Base-by-base conservation (phyloP, 2,888 invertebrate species). In the Sinopyrophorus schimmeli region DNA sequence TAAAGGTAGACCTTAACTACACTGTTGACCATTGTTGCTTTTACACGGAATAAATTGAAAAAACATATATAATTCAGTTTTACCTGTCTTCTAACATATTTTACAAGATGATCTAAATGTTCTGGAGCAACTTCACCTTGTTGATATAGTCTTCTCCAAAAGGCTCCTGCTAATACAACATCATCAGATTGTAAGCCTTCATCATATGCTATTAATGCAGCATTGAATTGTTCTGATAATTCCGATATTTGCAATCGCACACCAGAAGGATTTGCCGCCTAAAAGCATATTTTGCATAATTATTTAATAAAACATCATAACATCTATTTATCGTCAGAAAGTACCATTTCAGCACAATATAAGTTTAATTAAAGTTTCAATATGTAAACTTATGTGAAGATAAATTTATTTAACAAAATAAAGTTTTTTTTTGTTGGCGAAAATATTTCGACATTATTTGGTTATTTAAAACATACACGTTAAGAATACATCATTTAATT, bases 111-210 rank as follows among this genome's bases (percentile, higher is more conserved):
- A 63, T 90, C 91, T 48, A 94, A 63, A 48, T 81, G 67, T 55
- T 78, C 77, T 7, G 84, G 82, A 62, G 86, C 78, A n/a, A 80
- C 76, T 61, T 82, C 78, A 24, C 81, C 74, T 60, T 79, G 77
- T 57, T 80, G 80, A 62, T 90, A 89, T 67, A 94, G 82, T 54
- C 89, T 80, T 57, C 90, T 80, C 95, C 95, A 95, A 7, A 95
- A 62, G 0, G 92, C 89, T 12, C 82, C 83, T 17, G 94, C 92
- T 55, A 95, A 70, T 3, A 85, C 76, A 61, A 77, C 81, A 67
- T 95, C 95, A 66, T 87, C 83, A 7, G 79, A 77, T 59, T 82
- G 75, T 9, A 93, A 71, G 2, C 93, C 94, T 77, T 94, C 93
- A 71, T 95, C 94, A 65, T 93, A 94, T 1, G 82, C 81, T 48